Percentiles rank a stretch among this genome's conserved stretches.
Conservation (phyloP, 2,888 invertebrate species). For the Icerya purchasi region DNA sequence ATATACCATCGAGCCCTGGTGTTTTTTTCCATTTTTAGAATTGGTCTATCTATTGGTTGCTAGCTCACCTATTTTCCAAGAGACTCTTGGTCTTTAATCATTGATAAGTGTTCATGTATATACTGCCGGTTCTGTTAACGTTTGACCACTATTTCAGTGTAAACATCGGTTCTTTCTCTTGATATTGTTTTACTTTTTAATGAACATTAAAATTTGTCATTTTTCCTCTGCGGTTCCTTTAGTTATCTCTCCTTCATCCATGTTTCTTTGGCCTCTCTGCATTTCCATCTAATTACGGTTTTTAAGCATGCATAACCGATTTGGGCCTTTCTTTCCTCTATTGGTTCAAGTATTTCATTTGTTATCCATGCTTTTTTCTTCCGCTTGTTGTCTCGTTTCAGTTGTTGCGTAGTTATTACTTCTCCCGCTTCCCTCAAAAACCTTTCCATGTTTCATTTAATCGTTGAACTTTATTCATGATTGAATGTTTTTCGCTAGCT, state of each 20-base stretch:
- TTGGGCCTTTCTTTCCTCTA: background rate
- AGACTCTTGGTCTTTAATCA: too few relatives aligned
- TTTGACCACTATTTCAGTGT: background rate
- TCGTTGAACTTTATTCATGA: background rate
- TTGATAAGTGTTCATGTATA: background rate
- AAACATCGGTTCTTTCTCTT: too few relatives aligned
- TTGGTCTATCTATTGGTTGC: too few relatives aligned
- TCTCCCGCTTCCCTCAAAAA: background rate
- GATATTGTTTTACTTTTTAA: background rate
- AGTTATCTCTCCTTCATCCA: background rate
- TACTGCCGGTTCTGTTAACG: background rate
- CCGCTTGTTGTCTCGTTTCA: background rate
- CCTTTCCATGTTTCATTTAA: background rate
- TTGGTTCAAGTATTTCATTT: background rate
- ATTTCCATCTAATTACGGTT: background rate
- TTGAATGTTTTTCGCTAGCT: background rate
- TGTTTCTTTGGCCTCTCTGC: background rate
- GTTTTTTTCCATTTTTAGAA: too few relatives aligned
- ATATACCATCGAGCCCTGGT: background rate
- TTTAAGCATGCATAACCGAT: background rate
- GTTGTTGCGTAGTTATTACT: background rate
- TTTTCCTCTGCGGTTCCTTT: background rate
- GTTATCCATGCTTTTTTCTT: background rate
- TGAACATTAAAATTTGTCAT: background rate
- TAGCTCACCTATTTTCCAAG: background rate